Evolutionary conservation across 2,113 vertebrate species (phyloP), one percentile per base, ranked within the genome.

Genomic region (Antigone vipio): DNA sequence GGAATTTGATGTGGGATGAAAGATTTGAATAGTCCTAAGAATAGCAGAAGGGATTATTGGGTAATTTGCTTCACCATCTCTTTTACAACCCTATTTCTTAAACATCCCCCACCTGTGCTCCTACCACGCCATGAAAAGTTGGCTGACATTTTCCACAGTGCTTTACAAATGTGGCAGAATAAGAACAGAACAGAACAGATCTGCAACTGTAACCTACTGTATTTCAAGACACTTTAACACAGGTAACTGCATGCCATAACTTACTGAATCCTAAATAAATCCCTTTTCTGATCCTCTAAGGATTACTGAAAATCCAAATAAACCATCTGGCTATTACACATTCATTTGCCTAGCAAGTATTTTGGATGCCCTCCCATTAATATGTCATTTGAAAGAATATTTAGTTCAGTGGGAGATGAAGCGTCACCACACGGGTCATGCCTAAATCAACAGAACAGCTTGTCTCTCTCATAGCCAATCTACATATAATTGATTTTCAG

Each of bases 381-480:
- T 93, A 90, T 97, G 94, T 95, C 91, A 93, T 96, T 97, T 82
- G 95, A 93, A 92, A 95, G 96, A 97, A 92, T 97, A 97, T 96
- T 97, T 93, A 97, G 95, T 97, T 96, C 93, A 96, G 86, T 76
- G 84, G 88, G 94, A 97, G 96, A 97, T 97, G 95, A 96, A 97
- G 90, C 91, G 0, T 96, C 95, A 93, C 94, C 85, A 95, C 85
- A 96, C 76, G 96, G 96, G 97, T 97, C 96, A 97, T 88, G 89
- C 93, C 96, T 97, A 97, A 97, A 96, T 95, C 97, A 96, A 90
- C 91, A 95, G 94, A 97, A 97, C 96, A 97, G 95, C 95, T 97
- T 97, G 96, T 96, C 74, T 97, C 87, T 93, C 96, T 95, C 95
- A 94, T 69, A 96, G 92, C 89, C 94, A 96, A 95, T 95, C 88